Conservation (phyloP, 2,113 vertebrate species). For the Athene noctua region DNA sequence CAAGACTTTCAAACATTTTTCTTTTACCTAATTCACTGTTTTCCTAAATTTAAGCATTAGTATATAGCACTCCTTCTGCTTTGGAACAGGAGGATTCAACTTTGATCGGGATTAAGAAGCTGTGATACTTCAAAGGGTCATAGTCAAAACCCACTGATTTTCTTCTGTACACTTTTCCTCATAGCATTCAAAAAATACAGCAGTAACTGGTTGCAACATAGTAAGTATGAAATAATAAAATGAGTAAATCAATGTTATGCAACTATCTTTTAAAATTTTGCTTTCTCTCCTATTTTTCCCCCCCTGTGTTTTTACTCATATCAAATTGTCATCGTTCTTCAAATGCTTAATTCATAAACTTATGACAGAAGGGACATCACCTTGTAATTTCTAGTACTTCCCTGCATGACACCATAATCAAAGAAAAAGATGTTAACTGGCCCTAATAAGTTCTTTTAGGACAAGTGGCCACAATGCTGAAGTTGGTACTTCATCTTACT, state of each 20-base stretch:
- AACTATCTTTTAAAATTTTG: background rate
- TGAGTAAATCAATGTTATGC: background rate
- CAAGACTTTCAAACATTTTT: background rate
- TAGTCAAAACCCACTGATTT: background rate
- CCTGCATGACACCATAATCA: background rate
- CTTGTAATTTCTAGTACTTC: background rate
- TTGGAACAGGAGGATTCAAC: background rate
- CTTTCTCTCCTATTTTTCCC: background rate
- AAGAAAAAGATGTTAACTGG: background rate
- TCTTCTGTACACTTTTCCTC: background rate
- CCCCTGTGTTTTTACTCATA: accelerated
- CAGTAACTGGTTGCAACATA: background rate
- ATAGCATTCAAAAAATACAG: background rate
- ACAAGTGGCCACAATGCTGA: background rate
- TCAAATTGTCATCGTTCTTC: background rate
- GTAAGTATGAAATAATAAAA: background rate
- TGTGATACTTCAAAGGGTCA: background rate
- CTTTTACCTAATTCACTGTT: background rate
- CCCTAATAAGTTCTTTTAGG: background rate
- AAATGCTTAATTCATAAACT: background rate
- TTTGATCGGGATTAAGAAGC: background rate
- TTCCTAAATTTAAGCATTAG: background rate
- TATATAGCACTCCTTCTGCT: background rate
- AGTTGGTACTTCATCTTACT: background rate
- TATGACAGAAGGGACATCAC: background rate